phyloP scores from a whole-genome alignment of 2,797 vertebrate species.

The Mico argentatus region DNA sequence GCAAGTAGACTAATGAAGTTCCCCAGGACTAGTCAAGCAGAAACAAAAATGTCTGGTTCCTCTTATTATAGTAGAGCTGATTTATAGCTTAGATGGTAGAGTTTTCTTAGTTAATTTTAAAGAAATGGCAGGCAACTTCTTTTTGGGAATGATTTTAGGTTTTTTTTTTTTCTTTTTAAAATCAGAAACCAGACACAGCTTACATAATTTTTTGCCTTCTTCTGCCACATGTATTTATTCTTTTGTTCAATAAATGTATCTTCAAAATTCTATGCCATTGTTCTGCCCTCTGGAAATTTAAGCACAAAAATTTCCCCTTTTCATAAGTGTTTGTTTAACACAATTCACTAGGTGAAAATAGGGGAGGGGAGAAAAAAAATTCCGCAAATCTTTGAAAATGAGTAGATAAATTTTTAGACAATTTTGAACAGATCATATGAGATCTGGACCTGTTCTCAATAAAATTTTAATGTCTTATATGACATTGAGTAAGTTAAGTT shows the following conservation, averaged over 20 bases:
- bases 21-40: not conserved
- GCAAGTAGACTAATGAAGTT: not conserved
- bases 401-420: conserved; percentile 11
- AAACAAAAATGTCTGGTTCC: not conserved
- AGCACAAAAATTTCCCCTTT: not conserved
- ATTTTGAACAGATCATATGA: not conserved
- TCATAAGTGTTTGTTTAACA: not conserved
- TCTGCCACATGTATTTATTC: not conserved
- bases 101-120: not conserved
- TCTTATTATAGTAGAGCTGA: not conserved
- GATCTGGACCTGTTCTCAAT: not conserved
- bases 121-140: not conserved
- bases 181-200: not conserved
- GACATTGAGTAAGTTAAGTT: conserved; percentile 50
- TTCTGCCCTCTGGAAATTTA: not conserved
- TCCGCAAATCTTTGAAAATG: not conserved
- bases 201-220: not conserved
- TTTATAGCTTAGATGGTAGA: not conserved
- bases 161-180: not conserved
- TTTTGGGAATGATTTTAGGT: not conserved
- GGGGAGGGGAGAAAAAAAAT: rapidly evolving
- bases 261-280: not conserved
- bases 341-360: not conserved
- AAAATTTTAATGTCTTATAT: not conserved
- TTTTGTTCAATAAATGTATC: not conserved